These are phyloP conservation scores for Nesoenas mayeri DNA, from an alignment of 2,113 vertebrate genomes.

Conservation along the genomic window DNA sequence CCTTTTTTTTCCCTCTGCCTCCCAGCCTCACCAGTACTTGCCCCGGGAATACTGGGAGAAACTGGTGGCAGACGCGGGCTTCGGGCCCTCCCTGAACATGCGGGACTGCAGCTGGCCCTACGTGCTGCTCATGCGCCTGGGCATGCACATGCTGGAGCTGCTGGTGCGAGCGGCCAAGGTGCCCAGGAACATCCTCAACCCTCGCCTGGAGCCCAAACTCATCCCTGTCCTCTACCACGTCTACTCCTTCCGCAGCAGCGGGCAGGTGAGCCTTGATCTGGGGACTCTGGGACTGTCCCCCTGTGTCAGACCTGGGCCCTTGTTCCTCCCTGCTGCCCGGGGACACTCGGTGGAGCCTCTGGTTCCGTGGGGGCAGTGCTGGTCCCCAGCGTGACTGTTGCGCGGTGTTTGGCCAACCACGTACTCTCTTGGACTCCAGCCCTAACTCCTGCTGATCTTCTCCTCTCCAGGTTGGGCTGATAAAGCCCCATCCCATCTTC, in stretches of 20 bases:
- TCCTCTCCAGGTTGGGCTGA: constrained; percentile 83
- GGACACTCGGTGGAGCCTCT: background rate
- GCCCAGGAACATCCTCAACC: constrained; percentile 73
- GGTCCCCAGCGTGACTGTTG: fast-evolving
- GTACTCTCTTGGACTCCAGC: background rate
- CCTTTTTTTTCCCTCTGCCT: background rate
- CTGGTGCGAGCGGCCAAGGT: constrained; percentile 85
- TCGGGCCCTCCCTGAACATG: constrained; percentile 69
- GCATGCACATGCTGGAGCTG: constrained; percentile 86
- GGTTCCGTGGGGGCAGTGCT: background rate
- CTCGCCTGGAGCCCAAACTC: constrained; percentile 35
- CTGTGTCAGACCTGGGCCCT: fast-evolving
- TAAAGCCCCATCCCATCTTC: constrained; percentile 91
- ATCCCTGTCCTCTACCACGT: constrained; percentile 92
- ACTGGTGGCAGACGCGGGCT: constrained; percentile 73
- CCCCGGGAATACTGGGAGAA: constrained; percentile 85
- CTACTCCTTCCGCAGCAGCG: constrained; percentile 87
- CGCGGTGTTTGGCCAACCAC: background rate
- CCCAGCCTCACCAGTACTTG: constrained; percentile 73
- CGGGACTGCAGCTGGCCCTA: constrained; percentile 78
- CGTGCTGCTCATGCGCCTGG: constrained; percentile 80
- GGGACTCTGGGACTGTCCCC: background rate
- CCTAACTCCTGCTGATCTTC: background rate
- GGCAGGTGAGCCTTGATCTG: constrained; percentile 73
- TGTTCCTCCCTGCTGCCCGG: background rate